Conservation (phyloP, 1,140 invertebrate species). For the Stratiolaelaps scimitus region DNA sequence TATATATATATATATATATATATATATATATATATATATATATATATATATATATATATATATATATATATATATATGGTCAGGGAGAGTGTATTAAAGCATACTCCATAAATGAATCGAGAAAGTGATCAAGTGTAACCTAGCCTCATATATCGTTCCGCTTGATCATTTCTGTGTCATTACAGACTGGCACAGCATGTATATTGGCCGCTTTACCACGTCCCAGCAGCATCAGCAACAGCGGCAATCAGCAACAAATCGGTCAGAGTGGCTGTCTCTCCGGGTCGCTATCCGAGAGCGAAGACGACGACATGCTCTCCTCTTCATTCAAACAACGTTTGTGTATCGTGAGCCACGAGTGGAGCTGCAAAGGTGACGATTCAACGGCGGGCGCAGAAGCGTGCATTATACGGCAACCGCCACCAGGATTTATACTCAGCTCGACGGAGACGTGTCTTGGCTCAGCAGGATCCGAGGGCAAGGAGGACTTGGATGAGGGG, state of each 20-base stretch:
- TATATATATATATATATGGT: no score
- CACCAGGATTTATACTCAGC: neutral
- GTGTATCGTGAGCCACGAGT: constrained; percentile 23
- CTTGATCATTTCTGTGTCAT: neutral
- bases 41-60: no score
- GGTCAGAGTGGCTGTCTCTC: neutral
- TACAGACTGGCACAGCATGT: constrained; percentile 31
- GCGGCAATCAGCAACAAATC: neutral
- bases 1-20: no score
- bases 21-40: no score
- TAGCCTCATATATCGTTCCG: no score
- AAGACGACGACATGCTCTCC: constrained; percentile 9
- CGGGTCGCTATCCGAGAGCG: constrained; percentile 17
- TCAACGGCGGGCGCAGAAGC: neutral
- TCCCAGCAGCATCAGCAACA: constrained; percentile 26
- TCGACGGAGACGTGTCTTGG: constrained; percentile 11
- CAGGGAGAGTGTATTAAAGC: no score
- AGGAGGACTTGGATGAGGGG: neutral
- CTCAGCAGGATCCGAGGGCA: no score
- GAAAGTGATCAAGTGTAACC: no score
- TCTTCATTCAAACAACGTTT: constrained; percentile 25
- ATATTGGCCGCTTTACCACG: constrained; percentile 28
- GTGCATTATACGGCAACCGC: constrained; percentile 3
- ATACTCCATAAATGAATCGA: no score
- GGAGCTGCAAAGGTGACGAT: no score